These are phyloP conservation scores for Kryphioiulus occultus DNA, from an alignment of 2,888 invertebrate genomes.

Conservation along the genomic window DNA sequence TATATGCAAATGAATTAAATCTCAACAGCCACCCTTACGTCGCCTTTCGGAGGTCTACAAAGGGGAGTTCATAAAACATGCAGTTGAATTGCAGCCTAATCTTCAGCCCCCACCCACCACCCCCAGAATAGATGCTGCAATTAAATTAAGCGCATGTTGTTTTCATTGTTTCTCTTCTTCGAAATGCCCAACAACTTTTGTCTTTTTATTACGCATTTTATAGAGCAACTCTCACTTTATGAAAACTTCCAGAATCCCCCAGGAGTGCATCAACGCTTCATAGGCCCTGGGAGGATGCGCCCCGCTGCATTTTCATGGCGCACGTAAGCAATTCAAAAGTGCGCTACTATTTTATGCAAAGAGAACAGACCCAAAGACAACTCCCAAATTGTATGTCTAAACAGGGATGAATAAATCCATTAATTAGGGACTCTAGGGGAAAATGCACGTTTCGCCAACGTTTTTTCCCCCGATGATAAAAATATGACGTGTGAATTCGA, in stretches of 20 bases:
- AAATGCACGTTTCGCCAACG: not conserved
- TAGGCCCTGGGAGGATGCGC: not conserved
- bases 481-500: not conserved
- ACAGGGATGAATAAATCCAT: not conserved
- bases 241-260: not conserved
- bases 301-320: not conserved
- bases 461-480: not conserved
- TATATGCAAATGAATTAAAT: constrained; percentile 23
- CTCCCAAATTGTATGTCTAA: constrained; percentile 23
- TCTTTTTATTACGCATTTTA: constrained; percentile 15
- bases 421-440: not conserved
- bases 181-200: not conserved
- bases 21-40: not conserved
- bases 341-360: constrained; percentile 23
- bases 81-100: not conserved
- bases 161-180: constrained; percentile 12
- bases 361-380: not conserved
- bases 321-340: not conserved
- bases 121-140: not conserved
- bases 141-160: constrained; percentile 12
- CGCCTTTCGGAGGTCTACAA: not conserved
- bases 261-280: constrained; percentile 23
- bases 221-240: constrained; percentile 4
- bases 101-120: not conserved
- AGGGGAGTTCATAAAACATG: not conserved